Evolutionary conservation across 2,113 vertebrate species (phyloP), one percentile per base, ranked within the genome.

Genomic region (Ceyx cyanopectus): DNA sequence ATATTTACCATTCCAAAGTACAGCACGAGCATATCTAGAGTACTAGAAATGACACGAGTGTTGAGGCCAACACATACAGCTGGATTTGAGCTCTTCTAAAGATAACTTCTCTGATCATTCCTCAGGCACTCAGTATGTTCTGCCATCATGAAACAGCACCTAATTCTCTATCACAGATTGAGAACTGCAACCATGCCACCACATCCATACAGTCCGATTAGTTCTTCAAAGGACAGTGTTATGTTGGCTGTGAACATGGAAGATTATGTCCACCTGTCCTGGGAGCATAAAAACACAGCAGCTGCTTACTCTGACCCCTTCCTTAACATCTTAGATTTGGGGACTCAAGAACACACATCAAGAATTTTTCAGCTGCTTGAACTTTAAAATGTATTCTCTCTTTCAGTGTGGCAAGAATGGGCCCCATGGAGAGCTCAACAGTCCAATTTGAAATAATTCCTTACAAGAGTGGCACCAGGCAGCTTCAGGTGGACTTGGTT

Each of bases 401-500:
- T 92, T 90, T 63, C 5, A 96, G 94, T 12, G 86, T 96, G 77
- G 89, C 68, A 75, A 95, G 80, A 90, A 81, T 95, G 92, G 89
- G 46, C 65, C 92, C 95, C 27, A 70, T 86, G 82, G 96, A 97
- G 85, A 97, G 26, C 48, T 94, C 97, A 62, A 93, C 93, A 8
- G 87, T 97, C 60, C 89, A 94, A 11, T 97, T 98, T 89, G 95
- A 91, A 70, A 84, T 98, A 51, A 94, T 92, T 76, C 98, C 98
- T 18, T 97, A 95, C 86, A 98, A 95, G 84, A 97, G 95, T 4
- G 97, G 97, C 73, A 92, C 54, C 24, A 95, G 92, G 91, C 97
- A 98, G 82, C 97, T 98, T 22, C 98, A 97, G 92, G 98, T 97
- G 67, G 95, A 97, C 81, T 91, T 98, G 22, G 58, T 97, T 90